Conservation (phyloP, 2,797 vertebrate genomes). For the Anabas testudineus region DNA sequence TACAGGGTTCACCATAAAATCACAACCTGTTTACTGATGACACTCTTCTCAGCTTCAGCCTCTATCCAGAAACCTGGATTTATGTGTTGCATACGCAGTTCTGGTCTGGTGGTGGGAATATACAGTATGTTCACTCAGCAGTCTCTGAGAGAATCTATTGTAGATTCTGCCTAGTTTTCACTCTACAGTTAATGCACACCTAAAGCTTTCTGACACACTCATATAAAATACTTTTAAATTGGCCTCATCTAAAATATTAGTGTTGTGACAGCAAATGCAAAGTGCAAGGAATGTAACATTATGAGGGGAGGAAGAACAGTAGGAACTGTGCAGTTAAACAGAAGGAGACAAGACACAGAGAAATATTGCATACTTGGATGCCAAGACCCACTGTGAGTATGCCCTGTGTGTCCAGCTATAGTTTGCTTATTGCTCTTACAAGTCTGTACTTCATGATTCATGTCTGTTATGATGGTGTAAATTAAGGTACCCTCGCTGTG, state of each 20-base stretch:
- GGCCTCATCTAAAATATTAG: background rate
- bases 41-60: background rate
- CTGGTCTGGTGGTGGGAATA: conserved; percentile 11
- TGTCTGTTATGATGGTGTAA: conserved; percentile 42
- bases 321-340: conserved; percentile 5
- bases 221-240: background rate
- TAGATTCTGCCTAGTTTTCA: conserved; percentile 2
- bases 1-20: background rate
- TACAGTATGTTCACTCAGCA: conserved; percentile 42
- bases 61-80: too few relatives aligned
- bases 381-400: background rate
- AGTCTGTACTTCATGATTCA: conserved; percentile 36
- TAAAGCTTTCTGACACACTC: background rate
- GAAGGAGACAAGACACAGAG: conserved; percentile 6
- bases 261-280: background rate
- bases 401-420: background rate
- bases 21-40: background rate
- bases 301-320: conserved; percentile 20
- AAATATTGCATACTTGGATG: background rate
- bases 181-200: conserved; percentile 13
- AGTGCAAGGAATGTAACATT: conserved; percentile 13
- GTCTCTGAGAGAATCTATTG: background rate
- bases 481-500: conserved; percentile 22
- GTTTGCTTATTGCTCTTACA: conserved; percentile 26
- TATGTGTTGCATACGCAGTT: too few relatives aligned